Base-by-base conservation (phyloP, 2,113 vertebrate species). In the Mormyrus lacerda region DNA sequence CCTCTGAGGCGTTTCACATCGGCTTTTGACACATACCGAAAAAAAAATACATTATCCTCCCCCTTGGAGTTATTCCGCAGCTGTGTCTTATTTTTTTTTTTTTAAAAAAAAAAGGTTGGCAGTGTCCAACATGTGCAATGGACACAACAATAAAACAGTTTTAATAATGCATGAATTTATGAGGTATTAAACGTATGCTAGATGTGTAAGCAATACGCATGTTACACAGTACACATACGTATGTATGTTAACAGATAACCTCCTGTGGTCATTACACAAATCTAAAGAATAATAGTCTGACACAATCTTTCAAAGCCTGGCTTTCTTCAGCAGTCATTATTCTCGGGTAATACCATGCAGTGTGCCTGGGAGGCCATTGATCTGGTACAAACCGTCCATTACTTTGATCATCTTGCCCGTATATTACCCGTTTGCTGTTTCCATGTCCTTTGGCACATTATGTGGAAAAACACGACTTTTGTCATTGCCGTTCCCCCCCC, bases 1-100 rank as follows among this genome's bases (percentile, higher is more conserved):
- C 69, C 65, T 48, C 69, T 84, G 31, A 51, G 53, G 39, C 39
- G 47, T 89, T 45, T 89, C 88, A 47, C 50, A 39, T 47, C 44
- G 76, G n/a, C 76, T 61, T 84, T 45, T 85, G 45, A 58, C 79
- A 85, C 19, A 39, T 84, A 42, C 1, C 1, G 31, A 44, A 83
- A 53, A 76, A 69, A 88, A 61, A 87, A 87, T 44, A 87, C 35
- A 61, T 45, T 65, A 53, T 47, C 48, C 79, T 39, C 48, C 50
- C 88, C 88, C 11, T 7, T 39, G 21, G 88, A 89, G 35, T 84
- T 15, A 8, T 42, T 61, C 79, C 4, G 27, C 88, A 89, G 88
- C 88, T 89, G 88, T 58, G 61, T 47, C 88, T 89, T 50, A 89
- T 89, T 61, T 76, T 24, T 27, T 24, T n/a, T n/a, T n/a, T n/a